These are phyloP conservation scores for Eurytoma californica DNA, from an alignment of 2,888 invertebrate species.

Conservation along the genomic window DNA sequence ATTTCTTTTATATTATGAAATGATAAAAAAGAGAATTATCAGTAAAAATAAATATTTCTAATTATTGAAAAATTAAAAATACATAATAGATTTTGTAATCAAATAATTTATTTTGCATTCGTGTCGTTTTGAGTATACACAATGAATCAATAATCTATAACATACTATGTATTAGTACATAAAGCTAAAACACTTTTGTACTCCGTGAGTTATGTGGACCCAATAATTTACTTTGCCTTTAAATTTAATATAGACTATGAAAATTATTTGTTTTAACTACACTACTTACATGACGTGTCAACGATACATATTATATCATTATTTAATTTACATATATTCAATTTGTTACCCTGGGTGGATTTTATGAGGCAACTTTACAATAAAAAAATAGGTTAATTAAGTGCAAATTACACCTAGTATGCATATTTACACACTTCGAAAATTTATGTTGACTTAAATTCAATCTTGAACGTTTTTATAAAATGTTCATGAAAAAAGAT, in stretches of 20 bases:
- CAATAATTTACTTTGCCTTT: slow-evolving; percentile 69
- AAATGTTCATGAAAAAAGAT: slow-evolving; percentile 52
- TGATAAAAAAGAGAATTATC: too few species aligned
- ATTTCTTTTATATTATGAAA: too few species aligned
- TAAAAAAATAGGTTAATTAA: slow-evolving; percentile 55
- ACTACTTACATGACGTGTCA: slow-evolving; percentile 66
- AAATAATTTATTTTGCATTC: slow-evolving; percentile 57
- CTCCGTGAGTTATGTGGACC: slow-evolving; percentile 66
- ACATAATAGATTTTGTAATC: slow-evolving; percentile 33
- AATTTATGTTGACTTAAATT: slow-evolving; percentile 47
- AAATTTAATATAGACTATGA: slow-evolving; percentile 57
- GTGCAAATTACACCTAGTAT: slow-evolving; percentile 48
- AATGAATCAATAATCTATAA: slow-evolving; percentile 54
- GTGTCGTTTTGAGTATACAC: slow-evolving; percentile 52
- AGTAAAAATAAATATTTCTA: too few species aligned
- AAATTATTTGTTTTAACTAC: slow-evolving; percentile 60
- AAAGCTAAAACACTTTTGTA: slow-evolving; percentile 73
- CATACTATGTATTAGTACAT: slow-evolving; percentile 63
- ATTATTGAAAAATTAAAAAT: too few species aligned
- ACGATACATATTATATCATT: slow-evolving; percentile 59
- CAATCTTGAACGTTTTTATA: slow-evolving; percentile 53
- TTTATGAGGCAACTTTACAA: slow-evolving; percentile 40
- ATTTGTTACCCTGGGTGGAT: slow-evolving; percentile 64
- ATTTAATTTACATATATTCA: slow-evolving; percentile 71
- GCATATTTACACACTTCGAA: slow-evolving; percentile 51